These are phyloP conservation scores for Melipona quadrifasciata DNA, from an alignment of 1,140 invertebrate genomes.

Conservation along the genomic window DNA sequence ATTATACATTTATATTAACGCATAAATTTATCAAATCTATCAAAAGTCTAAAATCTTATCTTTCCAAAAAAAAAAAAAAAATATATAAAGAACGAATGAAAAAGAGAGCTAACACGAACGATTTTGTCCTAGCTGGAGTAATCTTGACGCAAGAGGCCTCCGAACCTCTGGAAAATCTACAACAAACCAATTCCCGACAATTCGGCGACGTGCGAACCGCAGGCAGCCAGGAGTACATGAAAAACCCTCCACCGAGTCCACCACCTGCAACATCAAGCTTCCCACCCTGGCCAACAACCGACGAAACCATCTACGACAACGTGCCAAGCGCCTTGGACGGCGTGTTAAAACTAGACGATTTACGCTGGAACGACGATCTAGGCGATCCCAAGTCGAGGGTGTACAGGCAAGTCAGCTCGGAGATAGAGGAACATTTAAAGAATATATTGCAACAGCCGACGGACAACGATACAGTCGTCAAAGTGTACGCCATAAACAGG, in stretches of 20 bases:
- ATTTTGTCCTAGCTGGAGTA: constrained; percentile 81
- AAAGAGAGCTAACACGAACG: neutral
- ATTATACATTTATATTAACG: no score
- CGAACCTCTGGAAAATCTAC: constrained; percentile 74
- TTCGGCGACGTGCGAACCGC: constrained; percentile 72
- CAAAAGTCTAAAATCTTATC: no score
- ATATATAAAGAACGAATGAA: no score
- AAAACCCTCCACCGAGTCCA: constrained; percentile 78
- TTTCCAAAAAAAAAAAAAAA: no score
- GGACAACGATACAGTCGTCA: constrained; percentile 79
- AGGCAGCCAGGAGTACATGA: constrained; percentile 75
- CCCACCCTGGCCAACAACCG: constrained; percentile 81
- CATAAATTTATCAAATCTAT: no score
- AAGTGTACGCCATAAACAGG: constrained; percentile 84
- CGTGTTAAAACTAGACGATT: constrained; percentile 85
- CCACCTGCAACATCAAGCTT: constrained; percentile 80
- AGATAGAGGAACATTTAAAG: constrained; percentile 84
- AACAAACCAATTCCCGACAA: constrained; percentile 66
- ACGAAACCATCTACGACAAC: constrained; percentile 80
- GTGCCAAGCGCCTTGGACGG: constrained; percentile 87
- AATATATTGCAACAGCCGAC: constrained; percentile 70
- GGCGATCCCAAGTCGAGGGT: constrained; percentile 84
- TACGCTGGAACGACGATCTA: constrained; percentile 84
- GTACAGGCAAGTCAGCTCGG: constrained; percentile 83
- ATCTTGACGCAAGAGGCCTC: constrained; percentile 82